phyloP scores from a whole-genome alignment of 2,888 invertebrate genomes.

The Chrysolina americana region DNA sequence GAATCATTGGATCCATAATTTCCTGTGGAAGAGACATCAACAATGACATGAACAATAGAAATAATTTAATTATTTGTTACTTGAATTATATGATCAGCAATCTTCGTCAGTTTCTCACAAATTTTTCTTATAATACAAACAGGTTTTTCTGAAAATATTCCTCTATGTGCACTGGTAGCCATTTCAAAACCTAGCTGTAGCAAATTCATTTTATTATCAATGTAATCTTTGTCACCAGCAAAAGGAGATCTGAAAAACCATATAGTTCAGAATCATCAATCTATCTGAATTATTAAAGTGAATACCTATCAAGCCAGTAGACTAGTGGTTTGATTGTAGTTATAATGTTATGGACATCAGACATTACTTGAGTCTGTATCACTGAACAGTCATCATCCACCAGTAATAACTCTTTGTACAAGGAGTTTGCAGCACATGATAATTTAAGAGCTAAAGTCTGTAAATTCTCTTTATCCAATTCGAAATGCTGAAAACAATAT shows the following conservation, averaged over 20 bases:
- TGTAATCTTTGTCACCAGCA: conserved; percentile 78
- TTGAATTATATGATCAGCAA: conserved; percentile 90
- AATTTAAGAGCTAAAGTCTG: conserved; percentile 90
- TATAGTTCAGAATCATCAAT: not conserved
- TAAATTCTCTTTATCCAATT: conserved; percentile 91
- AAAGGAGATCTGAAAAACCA: conserved; percentile 72
- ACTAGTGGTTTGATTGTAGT: conserved; percentile 89
- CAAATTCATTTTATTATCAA: conserved; percentile 80
- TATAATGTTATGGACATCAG: conserved; percentile 89
- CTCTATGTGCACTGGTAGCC: conserved; percentile 91
- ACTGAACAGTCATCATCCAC: conserved; percentile 71
- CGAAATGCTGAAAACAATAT: conserved; percentile 82
- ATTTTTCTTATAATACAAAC: conserved; percentile 81
- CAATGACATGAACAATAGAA: conserved; percentile 4
- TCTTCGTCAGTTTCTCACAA: conserved; percentile 82
- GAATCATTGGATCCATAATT: conserved; percentile 88
- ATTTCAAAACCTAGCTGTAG: conserved; percentile 87
- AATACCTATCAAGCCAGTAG: conserved; percentile 90
- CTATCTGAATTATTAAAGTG: not conserved
- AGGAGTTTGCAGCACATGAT: conserved; percentile 85
- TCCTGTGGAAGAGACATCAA: conserved; percentile 71
- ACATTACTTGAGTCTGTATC: conserved; percentile 85
- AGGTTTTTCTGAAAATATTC: conserved; percentile 90
- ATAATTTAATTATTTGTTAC: conserved; percentile 67
- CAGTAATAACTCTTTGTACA: conserved; percentile 79